Base-by-base conservation (phyloP, 2,888 invertebrate species). In the Caenorhabditis imperialis region DNA sequence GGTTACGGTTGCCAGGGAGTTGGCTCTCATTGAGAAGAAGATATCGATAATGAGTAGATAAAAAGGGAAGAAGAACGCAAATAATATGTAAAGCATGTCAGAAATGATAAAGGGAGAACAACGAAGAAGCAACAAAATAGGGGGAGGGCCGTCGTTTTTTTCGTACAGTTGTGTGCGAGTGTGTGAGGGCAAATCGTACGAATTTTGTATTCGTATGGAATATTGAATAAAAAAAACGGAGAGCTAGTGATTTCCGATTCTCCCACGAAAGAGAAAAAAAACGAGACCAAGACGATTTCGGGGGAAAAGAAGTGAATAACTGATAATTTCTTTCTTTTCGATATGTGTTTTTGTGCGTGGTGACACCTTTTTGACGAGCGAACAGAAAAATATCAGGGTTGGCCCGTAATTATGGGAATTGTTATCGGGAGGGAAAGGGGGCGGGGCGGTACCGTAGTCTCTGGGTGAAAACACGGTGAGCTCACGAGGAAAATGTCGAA, bases 341-440 rank as follows among this genome's bases (percentile, higher is more conserved):
- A 30, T 47, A 30, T 30, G 48, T 48, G 47, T 60, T 60, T 58
- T 58, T 58, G 22, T 58, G 50, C 35, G 22, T 47, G 6, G n/a
- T n/a, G 57, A 57, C 33, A 47, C 55, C 42, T n/a, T n/a, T n/a
- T n/a, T n/a, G n/a, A n/a, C 22, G 48, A 18, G 16, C 27, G 18
- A 27, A 27, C 18, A 50, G 35, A 20, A 50, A 50, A 50, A 50
- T 50, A 50, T 30, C 30, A 22, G 35, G 50, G 50, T 35, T 50
- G 50, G 50, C 12, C 44, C 38, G 50, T 61, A 51, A 61, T 61
- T 61, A 61, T 61, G 51, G 51, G 61, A 61, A 61, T 61, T 61
- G 61, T 61, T 61, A 61, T 61, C 37, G 23, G 35, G 38, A 38
- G 23, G 35, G 12, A 20, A 22, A 35, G 20, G 0, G 22, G 14